Conservation (phyloP, 2,888 invertebrate genomes). For the Gisinianus flammeolus region DNA sequence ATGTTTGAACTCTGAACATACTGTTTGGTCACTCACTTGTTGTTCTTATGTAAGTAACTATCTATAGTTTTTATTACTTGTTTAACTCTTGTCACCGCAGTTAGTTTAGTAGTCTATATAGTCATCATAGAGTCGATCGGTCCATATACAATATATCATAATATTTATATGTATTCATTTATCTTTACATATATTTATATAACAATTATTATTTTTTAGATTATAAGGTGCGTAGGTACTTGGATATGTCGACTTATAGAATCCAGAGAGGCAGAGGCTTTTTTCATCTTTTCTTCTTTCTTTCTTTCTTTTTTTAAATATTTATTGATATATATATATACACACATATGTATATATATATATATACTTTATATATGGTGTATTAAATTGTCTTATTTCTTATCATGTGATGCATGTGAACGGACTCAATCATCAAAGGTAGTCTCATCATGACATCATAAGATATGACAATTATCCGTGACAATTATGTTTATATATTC, state of each 20-base stretch:
- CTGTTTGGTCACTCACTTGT: constrained; percentile 27
- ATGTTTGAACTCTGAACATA: constrained; percentile 30
- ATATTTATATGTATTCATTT: neutral
- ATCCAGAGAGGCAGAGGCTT: constrained; percentile 27
- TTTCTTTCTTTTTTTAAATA: neutral
- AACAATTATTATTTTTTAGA: constrained; percentile 2
- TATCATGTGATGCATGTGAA: constrained; percentile 6
- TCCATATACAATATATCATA: neutral
- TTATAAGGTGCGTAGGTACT: constrained; percentile 34
- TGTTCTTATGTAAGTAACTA: neutral
- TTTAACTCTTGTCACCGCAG: too few species aligned
- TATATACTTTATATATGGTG: neutral
- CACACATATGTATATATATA: neutral
- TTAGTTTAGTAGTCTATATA: neutral
- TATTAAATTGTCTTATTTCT: neutral
- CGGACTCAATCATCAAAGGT: neutral
- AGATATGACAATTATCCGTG: neutral
- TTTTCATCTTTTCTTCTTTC: neutral
- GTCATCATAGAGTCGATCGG: neutral
- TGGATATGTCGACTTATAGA: constrained; percentile 29
- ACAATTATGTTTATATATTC: neutral
- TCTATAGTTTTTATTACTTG: neutral
- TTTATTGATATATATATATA: neutral
- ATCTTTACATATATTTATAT: constrained; percentile 2
- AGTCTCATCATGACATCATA: neutral